These are phyloP conservation scores for Brassicogethes aeneus DNA, from an alignment of 2,888 invertebrate species.

Conservation along the genomic window DNA sequence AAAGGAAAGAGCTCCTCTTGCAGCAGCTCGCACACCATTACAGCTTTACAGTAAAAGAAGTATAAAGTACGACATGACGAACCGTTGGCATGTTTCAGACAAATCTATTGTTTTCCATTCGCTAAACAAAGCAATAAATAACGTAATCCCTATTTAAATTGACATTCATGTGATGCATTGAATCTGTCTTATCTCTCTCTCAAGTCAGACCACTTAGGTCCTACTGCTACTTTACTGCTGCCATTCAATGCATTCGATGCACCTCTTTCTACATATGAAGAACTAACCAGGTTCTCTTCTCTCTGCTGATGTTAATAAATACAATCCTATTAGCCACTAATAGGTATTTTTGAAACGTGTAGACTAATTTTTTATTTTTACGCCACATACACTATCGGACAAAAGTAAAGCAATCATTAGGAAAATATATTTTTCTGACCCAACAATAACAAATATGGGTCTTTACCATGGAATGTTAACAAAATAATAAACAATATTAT, in stretches of 20 bases:
- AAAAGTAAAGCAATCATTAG: too few species aligned
- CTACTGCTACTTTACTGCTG: not conserved
- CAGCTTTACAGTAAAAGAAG: constrained; percentile 7
- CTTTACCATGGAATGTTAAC: too few species aligned
- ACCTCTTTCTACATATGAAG: too few species aligned
- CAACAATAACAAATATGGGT: too few species aligned
- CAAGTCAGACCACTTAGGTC: constrained; percentile 2
- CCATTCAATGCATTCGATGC: constrained; percentile 2
- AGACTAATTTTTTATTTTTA: too few species aligned
- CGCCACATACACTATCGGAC: too few species aligned
- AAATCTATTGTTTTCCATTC: constrained; percentile 39
- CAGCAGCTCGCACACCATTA: constrained; percentile 4
- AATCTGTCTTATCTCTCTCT: constrained; percentile 3
- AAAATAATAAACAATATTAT: too few species aligned
- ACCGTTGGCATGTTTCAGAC: constrained; percentile 34
- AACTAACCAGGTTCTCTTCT: too few species aligned
- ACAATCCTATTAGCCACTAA: constrained; percentile 1
- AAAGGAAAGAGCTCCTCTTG: too few species aligned
- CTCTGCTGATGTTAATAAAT: constrained; percentile 2
- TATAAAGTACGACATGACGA: constrained; percentile 26
- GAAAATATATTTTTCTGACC: too few species aligned
- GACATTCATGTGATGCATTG: constrained; percentile 29
- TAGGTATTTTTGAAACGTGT: constrained; percentile 28
- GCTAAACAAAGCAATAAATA: constrained; percentile 36
- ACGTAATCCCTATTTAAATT: constrained; percentile 36